Conservation (phyloP, 2,113 vertebrate genomes). For the Mobula birostris region DNA sequence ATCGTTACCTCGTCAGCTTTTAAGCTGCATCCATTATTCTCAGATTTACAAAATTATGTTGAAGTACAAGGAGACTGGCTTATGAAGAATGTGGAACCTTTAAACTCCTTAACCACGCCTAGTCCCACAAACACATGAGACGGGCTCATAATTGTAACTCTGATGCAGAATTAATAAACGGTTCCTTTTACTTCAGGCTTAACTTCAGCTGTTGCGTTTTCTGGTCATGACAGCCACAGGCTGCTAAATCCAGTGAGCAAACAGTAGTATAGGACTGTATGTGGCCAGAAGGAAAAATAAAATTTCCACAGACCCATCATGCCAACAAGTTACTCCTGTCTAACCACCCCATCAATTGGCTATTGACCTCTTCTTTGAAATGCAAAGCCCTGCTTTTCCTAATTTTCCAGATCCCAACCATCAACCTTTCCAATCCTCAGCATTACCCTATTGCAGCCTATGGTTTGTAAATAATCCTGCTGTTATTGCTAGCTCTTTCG, state of each 20-base stretch:
- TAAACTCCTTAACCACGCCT: neutral
- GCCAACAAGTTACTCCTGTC: neutral
- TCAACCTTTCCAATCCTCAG: neutral
- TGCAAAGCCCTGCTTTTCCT: neutral
- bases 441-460: neutral
- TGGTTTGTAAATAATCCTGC: too few species aligned
- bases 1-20: neutral
- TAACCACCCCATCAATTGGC: neutral
- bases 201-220: neutral
- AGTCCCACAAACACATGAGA: neutral
- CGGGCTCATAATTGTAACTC: neutral
- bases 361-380: neutral
- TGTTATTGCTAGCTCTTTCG: too few species aligned
- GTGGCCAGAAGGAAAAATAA: neutral
- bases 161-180: neutral
- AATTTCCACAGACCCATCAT: neutral
- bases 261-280: neutral
- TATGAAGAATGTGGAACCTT: neutral
- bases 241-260: too few species aligned
- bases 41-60: neutral
- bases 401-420: neutral
- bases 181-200: neutral
- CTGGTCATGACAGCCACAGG: neutral
- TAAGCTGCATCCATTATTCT: neutral
- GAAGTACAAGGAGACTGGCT: neutral